Evolutionary conservation across 2,888 invertebrate genomes (phyloP), one percentile per base, ranked within the genome.

Genomic region (Vandiemenella viatica): DNA sequence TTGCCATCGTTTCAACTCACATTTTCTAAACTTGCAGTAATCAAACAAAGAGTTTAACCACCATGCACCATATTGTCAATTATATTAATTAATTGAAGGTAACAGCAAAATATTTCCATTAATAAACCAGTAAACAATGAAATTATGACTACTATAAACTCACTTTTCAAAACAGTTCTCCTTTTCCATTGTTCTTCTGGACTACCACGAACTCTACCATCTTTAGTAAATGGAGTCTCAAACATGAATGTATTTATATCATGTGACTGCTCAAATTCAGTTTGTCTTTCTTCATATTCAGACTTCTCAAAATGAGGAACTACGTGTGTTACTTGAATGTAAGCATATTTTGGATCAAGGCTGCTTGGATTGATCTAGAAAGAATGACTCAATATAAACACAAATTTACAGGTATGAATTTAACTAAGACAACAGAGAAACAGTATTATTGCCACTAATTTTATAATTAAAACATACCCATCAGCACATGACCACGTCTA

Each of bases 251-350:
- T 79, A 20, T 77, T 76, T 46, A 93, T 80, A 63, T 93, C 90
- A 65, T 93, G 91, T 60, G 83, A 88, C 56, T 86, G 79, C 60
- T 92, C 91, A 66, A 92, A 93, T 51, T 89, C 83, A 16, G 87
- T 89, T 56, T 81, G 77, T 40, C 86, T 72, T 43, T 77, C 76
- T 54, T 80, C 74, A n/a, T 77, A 66, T 50, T 83, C 78, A 21
- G 76, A 73, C 59, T 80, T 80, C 57, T 81, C 82, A 63, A 83
- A 83, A 63, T 83, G 86, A 0, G 95, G 87, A 7, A 83, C 82
- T n/a, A 95, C 92, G 67, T 92, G 91, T 0, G 93, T 93, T 47
- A 96, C 88, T 75, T 96, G 95, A 60, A 96, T 86, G 65, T 91
- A 85, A 1, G 91, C 92, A 50, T 82, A 71, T 64, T 88, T 88